Percentiles rank a stretch among this genome's conserved stretches.
These are phyloP conservation scores for Callimorpha dominula DNA, from an alignment of 2,888 invertebrate genomes.

Conservation along the genomic window DNA sequence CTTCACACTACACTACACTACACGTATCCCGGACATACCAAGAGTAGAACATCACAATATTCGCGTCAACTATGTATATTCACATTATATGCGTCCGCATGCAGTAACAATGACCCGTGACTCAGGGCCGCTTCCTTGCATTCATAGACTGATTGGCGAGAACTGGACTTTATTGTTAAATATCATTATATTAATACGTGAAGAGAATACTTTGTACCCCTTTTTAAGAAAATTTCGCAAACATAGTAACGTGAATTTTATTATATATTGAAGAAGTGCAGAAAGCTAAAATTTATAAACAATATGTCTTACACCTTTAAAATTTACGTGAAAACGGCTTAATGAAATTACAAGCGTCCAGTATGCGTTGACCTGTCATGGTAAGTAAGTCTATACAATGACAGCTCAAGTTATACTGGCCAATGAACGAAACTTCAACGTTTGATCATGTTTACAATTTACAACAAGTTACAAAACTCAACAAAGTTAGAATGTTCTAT, in stretches of 20 bases:
- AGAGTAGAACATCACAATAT: constrained; percentile 6
- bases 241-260: too few relatives aligned
- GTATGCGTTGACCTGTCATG: too few relatives aligned
- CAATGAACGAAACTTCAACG: too few relatives aligned
- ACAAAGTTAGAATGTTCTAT: not conserved
- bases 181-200: not conserved
- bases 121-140: constrained; percentile 60
- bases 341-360: too few relatives aligned
- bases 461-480: not conserved
- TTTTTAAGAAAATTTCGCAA: too few relatives aligned
- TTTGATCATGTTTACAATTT: too few relatives aligned
- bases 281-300: too few relatives aligned
- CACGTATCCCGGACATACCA: constrained; percentile 15
- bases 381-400: too few relatives aligned
- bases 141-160: constrained; percentile 62
- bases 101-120: constrained; percentile 66
- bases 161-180: constrained; percentile 22
- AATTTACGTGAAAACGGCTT: too few relatives aligned
- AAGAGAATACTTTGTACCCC: not conserved
- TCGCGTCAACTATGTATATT: constrained; percentile 17
- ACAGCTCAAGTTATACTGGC: too few relatives aligned
- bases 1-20: not conserved
- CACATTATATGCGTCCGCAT: constrained; percentile 44
- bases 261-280: too few relatives aligned
- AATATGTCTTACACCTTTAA: too few relatives aligned